A percentile compares a stretch with the other conserved stretches of the same genome.
phyloP scores from a whole-genome alignment of 2,113 vertebrate species.

The Nycticorax nycticorax region DNA sequence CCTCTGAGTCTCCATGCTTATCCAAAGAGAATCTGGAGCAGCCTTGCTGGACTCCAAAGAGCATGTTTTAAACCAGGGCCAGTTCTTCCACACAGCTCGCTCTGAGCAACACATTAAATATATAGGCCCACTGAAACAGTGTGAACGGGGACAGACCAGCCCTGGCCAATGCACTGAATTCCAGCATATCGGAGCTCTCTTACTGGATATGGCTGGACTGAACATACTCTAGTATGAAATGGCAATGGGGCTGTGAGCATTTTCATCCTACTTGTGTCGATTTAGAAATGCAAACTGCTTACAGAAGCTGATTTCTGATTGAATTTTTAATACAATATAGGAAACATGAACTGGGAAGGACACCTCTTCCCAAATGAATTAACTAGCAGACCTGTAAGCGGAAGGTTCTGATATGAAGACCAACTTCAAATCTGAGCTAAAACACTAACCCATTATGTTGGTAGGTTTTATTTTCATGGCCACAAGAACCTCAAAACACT shows the following conservation, averaged over 20 bases:
- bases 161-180: not conserved
- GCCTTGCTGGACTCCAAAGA: not conserved
- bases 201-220: not conserved
- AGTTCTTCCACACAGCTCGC: not conserved
- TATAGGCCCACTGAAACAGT: not conserved
- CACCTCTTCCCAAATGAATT: not conserved
- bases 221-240: not conserved
- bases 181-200: not conserved
- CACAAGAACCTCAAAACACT: not conserved
- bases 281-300: not conserved
- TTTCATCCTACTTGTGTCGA: not conserved
- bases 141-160: not conserved
- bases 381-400: not conserved
- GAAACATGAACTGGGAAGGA: not conserved
- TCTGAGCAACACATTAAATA: not conserved
- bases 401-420: not conserved
- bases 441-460: not conserved
- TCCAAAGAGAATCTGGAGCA: not conserved
- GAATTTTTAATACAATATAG: not conserved
- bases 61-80: not conserved
- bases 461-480: not conserved
- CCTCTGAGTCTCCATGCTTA: not conserved
- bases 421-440: not conserved
- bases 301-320: not conserved
- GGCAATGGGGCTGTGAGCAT: not conserved